Base-by-base conservation (phyloP, 1,140 invertebrate species). In the Camponotus pennsylvanicus region DNA sequence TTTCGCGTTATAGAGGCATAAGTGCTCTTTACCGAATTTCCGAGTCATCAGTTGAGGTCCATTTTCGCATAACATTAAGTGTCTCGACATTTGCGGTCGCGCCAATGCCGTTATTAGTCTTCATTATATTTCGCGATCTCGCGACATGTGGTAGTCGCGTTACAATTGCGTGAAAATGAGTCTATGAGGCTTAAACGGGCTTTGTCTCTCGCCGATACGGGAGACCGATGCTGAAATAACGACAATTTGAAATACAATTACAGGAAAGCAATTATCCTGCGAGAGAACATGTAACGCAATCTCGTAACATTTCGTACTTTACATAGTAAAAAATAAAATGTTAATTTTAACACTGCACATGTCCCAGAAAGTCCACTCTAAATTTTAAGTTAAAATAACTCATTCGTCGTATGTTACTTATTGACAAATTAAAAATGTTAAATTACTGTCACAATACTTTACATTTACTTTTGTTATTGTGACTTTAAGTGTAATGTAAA, bases 31-130 rank as follows among this genome's bases (percentile, higher is more conserved):
- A 55, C 67, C 13, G 37, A 73, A 40, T 83, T 83, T 75, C 69
- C 79, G 79, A 83, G 79, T 75, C 79, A 83, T 83, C 79, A 75
- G 69, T 83, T 83, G 61, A 75, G 13, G 55, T 32, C 69, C 79
- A 75, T 75, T 73, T 83, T 83, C 79, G 27, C 69, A n/a, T 75
- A 69, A 75, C 79, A 75, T 75, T 73, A 80, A 80, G 78, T 59
- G 69, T 83, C 67, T 21, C 55, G 79, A 73, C 79, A 83, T 59
- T 83, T 83, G 79, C 55, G 55, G 79, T 83, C 63, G 13, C 79
- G 79, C 73, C 79, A 63, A 40, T 27, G 79, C 55, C 55, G 32
- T 70, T 83, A 83, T 83, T 83, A 83, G 69, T 73, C 67, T 83
- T 83, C 69, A 83, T 83, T 83, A 83, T 73, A 42, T 75, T 75